These are phyloP conservation scores for Mungos mungo DNA, from an alignment of 2,113 vertebrate species.

Conservation along the genomic window DNA sequence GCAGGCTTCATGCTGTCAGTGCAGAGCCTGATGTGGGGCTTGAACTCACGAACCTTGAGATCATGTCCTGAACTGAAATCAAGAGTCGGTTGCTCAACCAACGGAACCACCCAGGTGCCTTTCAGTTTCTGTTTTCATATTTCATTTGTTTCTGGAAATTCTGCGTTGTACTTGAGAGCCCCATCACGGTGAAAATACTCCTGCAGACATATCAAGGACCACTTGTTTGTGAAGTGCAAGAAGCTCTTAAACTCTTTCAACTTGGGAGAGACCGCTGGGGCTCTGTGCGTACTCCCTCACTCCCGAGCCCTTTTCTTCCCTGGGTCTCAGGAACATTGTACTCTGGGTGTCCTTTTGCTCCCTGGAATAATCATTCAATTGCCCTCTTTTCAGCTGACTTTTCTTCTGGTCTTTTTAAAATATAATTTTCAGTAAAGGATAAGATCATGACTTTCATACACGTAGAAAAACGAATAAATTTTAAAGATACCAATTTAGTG, in stretches of 20 bases:
- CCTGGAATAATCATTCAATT: background rate
- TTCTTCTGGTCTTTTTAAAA: background rate
- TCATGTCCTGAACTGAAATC: too few species aligned
- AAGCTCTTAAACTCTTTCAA: background rate
- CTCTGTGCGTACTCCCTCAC: background rate
- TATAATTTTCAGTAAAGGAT: constrained; percentile 23
- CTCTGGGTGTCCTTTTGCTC: background rate
- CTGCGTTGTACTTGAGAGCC: background rate
- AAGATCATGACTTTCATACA: background rate
- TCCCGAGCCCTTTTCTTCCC: background rate
- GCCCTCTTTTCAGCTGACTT: background rate
- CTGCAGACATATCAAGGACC: background rate
- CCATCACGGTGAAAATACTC: background rate
- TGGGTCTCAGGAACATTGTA: background rate
- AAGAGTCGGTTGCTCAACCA: too few species aligned
- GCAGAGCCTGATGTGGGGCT: too few species aligned
- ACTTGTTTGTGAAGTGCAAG: background rate
- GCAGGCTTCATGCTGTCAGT: too few species aligned
- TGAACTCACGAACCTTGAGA: too few species aligned
- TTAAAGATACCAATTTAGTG: background rate
- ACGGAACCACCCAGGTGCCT: too few species aligned
- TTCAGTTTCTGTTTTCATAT: background rate
- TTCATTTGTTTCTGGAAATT: background rate
- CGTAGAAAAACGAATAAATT: background rate
- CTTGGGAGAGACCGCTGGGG: background rate